Conservation (phyloP, 2,113 vertebrate genomes). For the Microcebus ravelobensis region DNA sequence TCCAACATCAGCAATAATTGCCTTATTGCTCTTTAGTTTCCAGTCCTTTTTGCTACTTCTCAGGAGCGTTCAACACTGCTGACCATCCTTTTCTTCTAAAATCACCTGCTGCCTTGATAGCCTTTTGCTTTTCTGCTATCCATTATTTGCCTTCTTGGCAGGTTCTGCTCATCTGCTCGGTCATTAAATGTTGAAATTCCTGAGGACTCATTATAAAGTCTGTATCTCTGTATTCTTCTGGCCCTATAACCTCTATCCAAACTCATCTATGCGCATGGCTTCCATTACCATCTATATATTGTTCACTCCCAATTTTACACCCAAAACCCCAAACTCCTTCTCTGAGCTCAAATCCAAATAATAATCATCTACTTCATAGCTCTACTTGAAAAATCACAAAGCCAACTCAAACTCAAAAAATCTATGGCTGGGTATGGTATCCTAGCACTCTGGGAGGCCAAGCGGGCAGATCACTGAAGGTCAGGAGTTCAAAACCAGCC, state of each 20-base stretch:
- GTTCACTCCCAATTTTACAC: background rate
- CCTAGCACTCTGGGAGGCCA: too few relatives aligned
- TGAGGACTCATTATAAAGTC: background rate
- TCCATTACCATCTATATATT: background rate
- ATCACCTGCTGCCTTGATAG: background rate
- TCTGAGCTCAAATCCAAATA: background rate
- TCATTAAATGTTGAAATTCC: background rate
- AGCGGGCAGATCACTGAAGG: too few relatives aligned
- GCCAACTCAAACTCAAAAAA: background rate
- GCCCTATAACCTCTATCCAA: background rate
- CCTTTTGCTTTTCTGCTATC: background rate
- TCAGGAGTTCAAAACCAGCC: too few relatives aligned
- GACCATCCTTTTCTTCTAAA: background rate
- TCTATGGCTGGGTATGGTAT: background rate
- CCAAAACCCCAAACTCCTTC: background rate
- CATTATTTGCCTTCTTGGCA: background rate
- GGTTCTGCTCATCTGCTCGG: background rate
- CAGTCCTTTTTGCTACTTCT: background rate
- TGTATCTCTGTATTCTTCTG: background rate
- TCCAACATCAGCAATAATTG: background rate
- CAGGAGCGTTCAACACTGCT: background rate
- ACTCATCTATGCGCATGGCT: background rate
- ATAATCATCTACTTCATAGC: background rate
- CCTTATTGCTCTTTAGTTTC: background rate
- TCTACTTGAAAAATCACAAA: conserved; percentile 28